Evolutionary conservation across 2,888 invertebrate species (phyloP).

Genomic region (Cheilosia impressa): DNA sequence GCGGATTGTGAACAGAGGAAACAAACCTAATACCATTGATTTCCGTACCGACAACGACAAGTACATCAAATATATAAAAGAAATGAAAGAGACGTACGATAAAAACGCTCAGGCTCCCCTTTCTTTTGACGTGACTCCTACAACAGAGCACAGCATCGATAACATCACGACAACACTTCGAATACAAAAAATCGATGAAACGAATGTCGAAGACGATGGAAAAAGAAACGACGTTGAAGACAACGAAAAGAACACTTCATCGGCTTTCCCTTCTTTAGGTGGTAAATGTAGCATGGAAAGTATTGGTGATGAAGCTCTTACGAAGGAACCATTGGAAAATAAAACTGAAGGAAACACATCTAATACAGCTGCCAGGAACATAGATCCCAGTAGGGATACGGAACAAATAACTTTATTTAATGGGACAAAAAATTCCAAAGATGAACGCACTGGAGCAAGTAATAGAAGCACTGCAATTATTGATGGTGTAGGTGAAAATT

Average conservation of each 20-base stretch:
- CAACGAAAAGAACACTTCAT: slow-evolving; percentile 72
- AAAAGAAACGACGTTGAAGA: slow-evolving; percentile 68
- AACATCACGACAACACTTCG: slow-evolving; percentile 73
- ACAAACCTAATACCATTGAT: slow-evolving; percentile 70
- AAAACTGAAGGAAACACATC: slow-evolving; percentile 57
- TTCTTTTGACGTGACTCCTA: slow-evolving; percentile 56
- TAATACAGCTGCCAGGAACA: slow-evolving; percentile 64
- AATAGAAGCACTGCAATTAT: slow-evolving; percentile 71
- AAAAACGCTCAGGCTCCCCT: slow-evolving; percentile 33
- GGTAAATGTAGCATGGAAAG: slow-evolving; percentile 70
- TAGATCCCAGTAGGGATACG: slow-evolving; percentile 68
- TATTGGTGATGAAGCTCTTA: slow-evolving; percentile 70
- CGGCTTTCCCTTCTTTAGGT: slow-evolving; percentile 65
- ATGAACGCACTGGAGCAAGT: slow-evolving; percentile 71
- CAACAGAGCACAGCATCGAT: slow-evolving; percentile 57
- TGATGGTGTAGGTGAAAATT: slow-evolving; percentile 69
- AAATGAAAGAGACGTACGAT: slow-evolving; percentile 65
- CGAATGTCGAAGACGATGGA: slow-evolving; percentile 70
- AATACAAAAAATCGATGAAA: slow-evolving; percentile 70
- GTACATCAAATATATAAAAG: slow-evolving; percentile 71
- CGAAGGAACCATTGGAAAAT: slow-evolving; percentile 61
- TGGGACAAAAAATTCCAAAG: slow-evolving; percentile 72
- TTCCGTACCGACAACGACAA: slow-evolving; percentile 66
- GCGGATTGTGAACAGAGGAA: slow-evolving; percentile 57
- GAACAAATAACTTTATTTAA: slow-evolving; percentile 75